These are phyloP conservation scores for Tenualosa thibaudeaui DNA, from an alignment of 2,797 vertebrate species.

Conservation along the genomic window DNA sequence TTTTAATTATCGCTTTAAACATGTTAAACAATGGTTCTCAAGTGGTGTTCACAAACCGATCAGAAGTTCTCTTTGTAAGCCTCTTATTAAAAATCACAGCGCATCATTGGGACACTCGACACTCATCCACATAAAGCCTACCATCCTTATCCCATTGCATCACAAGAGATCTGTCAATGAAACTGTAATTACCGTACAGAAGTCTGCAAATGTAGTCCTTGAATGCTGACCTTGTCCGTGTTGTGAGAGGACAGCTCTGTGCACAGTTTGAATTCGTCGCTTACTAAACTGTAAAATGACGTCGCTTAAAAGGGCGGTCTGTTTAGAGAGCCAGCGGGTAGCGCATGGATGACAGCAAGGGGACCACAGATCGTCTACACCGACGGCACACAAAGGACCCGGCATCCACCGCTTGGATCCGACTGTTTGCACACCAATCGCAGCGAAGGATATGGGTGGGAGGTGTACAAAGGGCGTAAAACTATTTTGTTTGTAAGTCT, in stretches of 20 bases:
- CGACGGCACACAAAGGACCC: neutral
- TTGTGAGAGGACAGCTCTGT: conserved; percentile 42
- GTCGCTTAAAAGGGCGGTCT: conserved; percentile 32
- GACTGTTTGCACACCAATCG: neutral
- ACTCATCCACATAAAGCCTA: neutral
- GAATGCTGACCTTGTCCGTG: conserved; percentile 51
- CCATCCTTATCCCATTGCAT: neutral
- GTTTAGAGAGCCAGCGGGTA: neutral
- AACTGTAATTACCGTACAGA: conserved; percentile 45
- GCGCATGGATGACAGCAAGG: neutral
- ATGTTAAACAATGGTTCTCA: neutral
- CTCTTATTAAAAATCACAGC: conserved; percentile 9
- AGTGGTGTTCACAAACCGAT: neutral
- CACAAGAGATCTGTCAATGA: neutral
- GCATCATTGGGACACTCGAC: neutral
- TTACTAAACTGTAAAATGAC: conserved; percentile 40
- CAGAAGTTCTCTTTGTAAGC: neutral
- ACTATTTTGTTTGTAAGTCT: conserved; percentile 6
- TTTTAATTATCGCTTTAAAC: neutral
- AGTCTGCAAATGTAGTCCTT: conserved; percentile 34
- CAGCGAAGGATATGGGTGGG: neutral
- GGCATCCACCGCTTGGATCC: conserved; percentile 17
- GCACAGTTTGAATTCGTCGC: conserved; percentile 42
- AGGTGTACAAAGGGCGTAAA: conserved; percentile 18
- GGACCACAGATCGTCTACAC: conserved; percentile 19